A percentile compares a stretch with the other conserved stretches of the same genome.
phyloP scores from a whole-genome alignment of 2,888 invertebrate species.

The Leptothorax acervorum region DNA sequence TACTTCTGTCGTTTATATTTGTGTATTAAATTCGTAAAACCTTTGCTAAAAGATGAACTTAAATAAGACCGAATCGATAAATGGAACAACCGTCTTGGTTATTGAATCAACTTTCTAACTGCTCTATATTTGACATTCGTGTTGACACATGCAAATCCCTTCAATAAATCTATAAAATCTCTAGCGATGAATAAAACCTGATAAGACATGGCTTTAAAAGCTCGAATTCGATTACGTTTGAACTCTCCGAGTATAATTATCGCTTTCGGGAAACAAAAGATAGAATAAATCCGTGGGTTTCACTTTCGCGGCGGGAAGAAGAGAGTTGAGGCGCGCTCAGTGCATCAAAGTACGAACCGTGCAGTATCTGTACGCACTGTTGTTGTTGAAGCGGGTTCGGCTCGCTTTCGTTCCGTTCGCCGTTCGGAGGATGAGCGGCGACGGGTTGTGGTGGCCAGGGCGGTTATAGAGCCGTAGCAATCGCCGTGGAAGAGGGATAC shows the following conservation, averaged over 20 bases:
- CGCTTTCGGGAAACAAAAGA: conserved; percentile 7
- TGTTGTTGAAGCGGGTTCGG: conserved; percentile 43
- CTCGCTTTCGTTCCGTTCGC: conserved; percentile 55
- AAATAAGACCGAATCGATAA: not conserved
- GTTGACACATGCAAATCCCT: not conserved
- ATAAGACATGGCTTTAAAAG: not conserved
- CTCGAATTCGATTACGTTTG: not conserved
- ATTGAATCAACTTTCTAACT: not conserved
- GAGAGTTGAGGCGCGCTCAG: not conserved
- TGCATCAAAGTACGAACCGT: conserved; percentile 1
- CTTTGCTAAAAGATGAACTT: not conserved
- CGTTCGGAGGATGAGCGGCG: conserved; percentile 35
- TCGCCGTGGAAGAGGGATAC: conserved; percentile 49
- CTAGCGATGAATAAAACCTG: not conserved
- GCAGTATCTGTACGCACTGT: conserved; percentile 28
- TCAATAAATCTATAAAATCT: not conserved
- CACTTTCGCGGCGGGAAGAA: conserved; percentile 17
- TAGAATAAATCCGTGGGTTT: conserved; percentile 26
- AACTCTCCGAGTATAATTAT: not conserved
- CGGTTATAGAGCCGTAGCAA: conserved; percentile 62
- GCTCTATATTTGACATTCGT: conserved; percentile 7
- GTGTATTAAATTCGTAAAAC: not conserved
- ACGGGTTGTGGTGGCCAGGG: conserved; percentile 31
- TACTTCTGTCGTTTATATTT: not conserved
- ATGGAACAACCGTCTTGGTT: not conserved